A percentile compares a stretch with the other conserved stretches of the same genome.
Conservation (phyloP, 1,140 invertebrate species). For the Asobara japonica region DNA sequence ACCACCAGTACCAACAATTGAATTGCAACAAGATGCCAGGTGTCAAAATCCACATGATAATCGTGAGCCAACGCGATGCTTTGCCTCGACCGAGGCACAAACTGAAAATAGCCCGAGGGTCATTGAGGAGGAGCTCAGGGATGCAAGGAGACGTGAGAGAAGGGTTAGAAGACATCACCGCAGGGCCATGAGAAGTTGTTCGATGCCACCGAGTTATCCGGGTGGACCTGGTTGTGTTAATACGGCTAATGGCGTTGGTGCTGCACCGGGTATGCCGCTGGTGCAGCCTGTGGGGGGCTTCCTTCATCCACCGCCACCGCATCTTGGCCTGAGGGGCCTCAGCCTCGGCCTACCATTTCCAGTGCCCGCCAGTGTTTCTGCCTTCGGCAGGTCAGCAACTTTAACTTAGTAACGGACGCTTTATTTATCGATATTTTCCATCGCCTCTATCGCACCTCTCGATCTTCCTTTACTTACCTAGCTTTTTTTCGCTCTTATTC, state of each 20-base stretch:
- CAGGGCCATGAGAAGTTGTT: slow-evolving; percentile 51
- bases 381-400: slow-evolving; percentile 59
- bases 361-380: slow-evolving; percentile 63
- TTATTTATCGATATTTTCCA: slow-evolving; percentile 20
- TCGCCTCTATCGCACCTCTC: slow-evolving; percentile 15
- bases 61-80: slow-evolving; percentile 44
- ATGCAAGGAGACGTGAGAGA: slow-evolving; percentile 57
- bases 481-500: not conserved
- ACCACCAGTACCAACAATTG: slow-evolving; percentile 19
- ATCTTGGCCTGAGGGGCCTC: slow-evolving; percentile 61
- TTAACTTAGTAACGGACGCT: slow-evolving; percentile 14
- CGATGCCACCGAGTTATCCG: slow-evolving; percentile 58
- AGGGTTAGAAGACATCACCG: slow-evolving; percentile 56
- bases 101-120: slow-evolving; percentile 48
- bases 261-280: slow-evolving; percentile 48
- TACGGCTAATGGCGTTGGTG: slow-evolving; percentile 9
- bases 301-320: slow-evolving; percentile 61
- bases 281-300: slow-evolving; percentile 54
- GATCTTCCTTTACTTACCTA: not conserved
- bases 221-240: slow-evolving; percentile 30
- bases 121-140: slow-evolving; percentile 46
- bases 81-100: slow-evolving; percentile 62
- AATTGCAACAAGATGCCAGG: slow-evolving; percentile 7
- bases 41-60: slow-evolving; percentile 30
- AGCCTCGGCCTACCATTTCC: slow-evolving; percentile 64